Conservation (phyloP, 1,140 invertebrate genomes). For the Berghia stephanieae region DNA sequence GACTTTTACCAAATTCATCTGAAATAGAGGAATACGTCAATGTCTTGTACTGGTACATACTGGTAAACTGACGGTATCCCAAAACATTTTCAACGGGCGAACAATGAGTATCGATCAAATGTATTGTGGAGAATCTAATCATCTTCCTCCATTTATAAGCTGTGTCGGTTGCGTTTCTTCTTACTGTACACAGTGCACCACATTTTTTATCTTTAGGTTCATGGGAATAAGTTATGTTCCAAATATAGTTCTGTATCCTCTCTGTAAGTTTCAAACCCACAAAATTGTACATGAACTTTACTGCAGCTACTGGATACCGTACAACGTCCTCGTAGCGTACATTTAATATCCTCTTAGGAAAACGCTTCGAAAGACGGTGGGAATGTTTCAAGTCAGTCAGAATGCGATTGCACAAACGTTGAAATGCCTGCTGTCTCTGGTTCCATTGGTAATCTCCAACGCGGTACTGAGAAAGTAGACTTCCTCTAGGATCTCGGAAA, state of each 20-base stretch:
- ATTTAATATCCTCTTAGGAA: constrained; percentile 22
- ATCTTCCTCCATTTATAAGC: constrained; percentile 3
- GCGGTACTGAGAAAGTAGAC: neutral
- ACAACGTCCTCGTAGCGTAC: constrained; percentile 38
- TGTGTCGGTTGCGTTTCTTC: constrained; percentile 15
- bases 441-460: neutral
- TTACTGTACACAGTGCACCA: constrained; percentile 9
- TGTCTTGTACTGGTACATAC: no score
- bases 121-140: neutral
- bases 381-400: constrained; percentile 8
- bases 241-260: constrained; percentile 11
- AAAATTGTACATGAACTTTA: constrained; percentile 31
- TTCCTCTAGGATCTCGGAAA: constrained; percentile 37
- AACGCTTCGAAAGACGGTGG: neutral
- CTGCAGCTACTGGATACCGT: neutral
- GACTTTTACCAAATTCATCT: no score
- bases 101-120: neutral
- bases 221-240: constrained; percentile 26
- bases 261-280: neutral
- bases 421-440: neutral
- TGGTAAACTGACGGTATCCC: neutral
- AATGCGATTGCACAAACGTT: constrained; percentile 25
- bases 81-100: neutral
- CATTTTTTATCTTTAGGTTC: neutral
- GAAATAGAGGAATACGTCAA: no score